Conservation (phyloP, 2,113 vertebrate genomes). For the Camelus dromedarius region DNA sequence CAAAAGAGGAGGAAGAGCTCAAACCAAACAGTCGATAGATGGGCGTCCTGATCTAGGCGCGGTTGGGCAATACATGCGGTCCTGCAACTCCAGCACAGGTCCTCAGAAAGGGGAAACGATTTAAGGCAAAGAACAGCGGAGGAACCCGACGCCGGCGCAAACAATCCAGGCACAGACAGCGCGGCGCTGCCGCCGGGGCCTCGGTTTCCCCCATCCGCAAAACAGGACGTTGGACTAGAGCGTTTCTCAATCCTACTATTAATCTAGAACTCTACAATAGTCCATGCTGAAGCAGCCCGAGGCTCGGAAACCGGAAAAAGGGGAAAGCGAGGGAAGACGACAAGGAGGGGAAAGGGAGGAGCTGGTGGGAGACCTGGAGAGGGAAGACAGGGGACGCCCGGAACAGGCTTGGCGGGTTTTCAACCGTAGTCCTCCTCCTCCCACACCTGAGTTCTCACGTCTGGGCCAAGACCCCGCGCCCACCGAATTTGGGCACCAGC, state of each 20-base stretch:
- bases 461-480: not conserved
- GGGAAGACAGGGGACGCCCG: not conserved
- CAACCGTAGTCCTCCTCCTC: not conserved
- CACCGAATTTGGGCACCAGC: not conserved
- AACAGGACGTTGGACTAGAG: not conserved
- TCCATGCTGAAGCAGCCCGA: not conserved
- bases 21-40: slow-evolving; percentile 24
- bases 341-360: not conserved
- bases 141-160: not conserved
- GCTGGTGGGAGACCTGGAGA: not conserved
- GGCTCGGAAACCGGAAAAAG: not conserved
- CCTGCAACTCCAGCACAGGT: not conserved
- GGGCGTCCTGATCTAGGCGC: not conserved
- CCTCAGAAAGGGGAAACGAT: slow-evolving; percentile 40
- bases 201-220: not conserved
- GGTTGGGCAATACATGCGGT: not conserved
- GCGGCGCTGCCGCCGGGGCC: not conserved
- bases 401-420: slow-evolving; percentile 54
- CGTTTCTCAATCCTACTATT: not conserved
- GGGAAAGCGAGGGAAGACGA: not conserved
- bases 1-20: not conserved
- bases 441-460: slow-evolving; percentile 58
- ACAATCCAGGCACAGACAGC: not conserved
- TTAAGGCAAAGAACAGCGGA: not conserved
- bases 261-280: not conserved